phyloP scores from a whole-genome alignment of 2,113 vertebrate species.

The Prochilodus magdalenae region DNA sequence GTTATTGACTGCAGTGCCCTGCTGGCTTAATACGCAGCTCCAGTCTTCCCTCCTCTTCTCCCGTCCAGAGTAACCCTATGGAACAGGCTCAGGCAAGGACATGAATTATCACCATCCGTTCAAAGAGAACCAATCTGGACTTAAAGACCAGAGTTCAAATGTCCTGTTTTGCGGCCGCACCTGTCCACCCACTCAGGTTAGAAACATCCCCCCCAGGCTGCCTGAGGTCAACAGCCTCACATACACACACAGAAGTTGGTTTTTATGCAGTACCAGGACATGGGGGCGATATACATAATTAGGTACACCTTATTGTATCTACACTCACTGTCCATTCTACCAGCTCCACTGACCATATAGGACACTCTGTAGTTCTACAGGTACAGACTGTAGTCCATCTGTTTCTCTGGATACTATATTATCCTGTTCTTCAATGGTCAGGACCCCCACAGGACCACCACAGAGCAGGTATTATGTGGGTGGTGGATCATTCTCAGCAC shows the following conservation, averaged over 20 bases:
- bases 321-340: too few relatives aligned
- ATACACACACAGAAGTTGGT: background rate
- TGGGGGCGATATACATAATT: too few relatives aligned
- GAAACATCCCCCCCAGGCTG: background rate
- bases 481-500: too few relatives aligned
- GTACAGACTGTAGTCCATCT: too few relatives aligned
- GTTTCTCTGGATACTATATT: too few relatives aligned
- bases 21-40: background rate
- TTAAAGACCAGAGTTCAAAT: background rate
- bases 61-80: background rate
- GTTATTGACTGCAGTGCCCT: background rate
- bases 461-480: too few relatives aligned
- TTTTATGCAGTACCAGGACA: too few relatives aligned
- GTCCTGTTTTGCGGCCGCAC: background rate
- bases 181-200: background rate
- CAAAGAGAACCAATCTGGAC: background rate
- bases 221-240: background rate
- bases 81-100: background rate
- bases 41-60: background rate
- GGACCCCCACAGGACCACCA: too few relatives aligned
- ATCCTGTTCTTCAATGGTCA: too few relatives aligned
- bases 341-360: too few relatives aligned
- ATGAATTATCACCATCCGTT: background rate
- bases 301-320: too few relatives aligned
- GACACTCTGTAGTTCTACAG: too few relatives aligned